phyloP scores from a whole-genome alignment of 2,113 vertebrate genomes.

The Delphinapterus leucas region DNA sequence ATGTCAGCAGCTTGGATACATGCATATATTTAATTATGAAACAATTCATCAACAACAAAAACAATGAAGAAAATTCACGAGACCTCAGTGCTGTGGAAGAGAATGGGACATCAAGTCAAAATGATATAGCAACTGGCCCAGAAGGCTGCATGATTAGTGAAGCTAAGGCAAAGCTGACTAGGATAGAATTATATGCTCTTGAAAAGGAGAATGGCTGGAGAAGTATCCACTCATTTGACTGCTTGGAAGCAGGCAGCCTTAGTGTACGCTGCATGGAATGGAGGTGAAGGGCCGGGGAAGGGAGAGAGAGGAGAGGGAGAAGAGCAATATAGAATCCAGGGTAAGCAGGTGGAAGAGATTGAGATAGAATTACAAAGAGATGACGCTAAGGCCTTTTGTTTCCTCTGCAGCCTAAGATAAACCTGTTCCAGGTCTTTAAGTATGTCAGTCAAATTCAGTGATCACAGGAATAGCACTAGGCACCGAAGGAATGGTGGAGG shows the following conservation, averaged over 20 bases:
- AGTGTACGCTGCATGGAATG: background rate
- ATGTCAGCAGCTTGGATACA: conserved; percentile 60
- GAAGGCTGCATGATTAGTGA: background rate
- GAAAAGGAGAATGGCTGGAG: background rate
- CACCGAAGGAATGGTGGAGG: background rate
- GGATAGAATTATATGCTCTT: background rate
- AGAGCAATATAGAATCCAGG: background rate
- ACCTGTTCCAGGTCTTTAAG: conserved; percentile 38
- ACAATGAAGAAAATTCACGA: conserved; percentile 43
- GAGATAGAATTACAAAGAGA: conserved; percentile 26
- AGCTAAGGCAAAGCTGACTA: background rate
- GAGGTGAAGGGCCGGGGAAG: background rate
- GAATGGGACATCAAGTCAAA: conserved; percentile 17
- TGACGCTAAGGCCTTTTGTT: conserved; percentile 39
- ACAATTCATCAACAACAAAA: conserved; percentile 50
- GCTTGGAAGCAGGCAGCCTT: background rate
- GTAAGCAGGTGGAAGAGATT: background rate
- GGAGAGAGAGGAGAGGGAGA: background rate
- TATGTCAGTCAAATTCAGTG: conserved; percentile 36
- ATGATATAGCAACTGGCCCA: conserved; percentile 16
- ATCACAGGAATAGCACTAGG: conserved; percentile 4
- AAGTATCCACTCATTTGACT: background rate
- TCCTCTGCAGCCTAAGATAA: conserved; percentile 45
- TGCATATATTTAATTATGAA: conserved; percentile 73
- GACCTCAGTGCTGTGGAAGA: conserved; percentile 45